Base-by-base conservation (phyloP, 2,888 invertebrate genomes). In the Frankliniella fusca region DNA sequence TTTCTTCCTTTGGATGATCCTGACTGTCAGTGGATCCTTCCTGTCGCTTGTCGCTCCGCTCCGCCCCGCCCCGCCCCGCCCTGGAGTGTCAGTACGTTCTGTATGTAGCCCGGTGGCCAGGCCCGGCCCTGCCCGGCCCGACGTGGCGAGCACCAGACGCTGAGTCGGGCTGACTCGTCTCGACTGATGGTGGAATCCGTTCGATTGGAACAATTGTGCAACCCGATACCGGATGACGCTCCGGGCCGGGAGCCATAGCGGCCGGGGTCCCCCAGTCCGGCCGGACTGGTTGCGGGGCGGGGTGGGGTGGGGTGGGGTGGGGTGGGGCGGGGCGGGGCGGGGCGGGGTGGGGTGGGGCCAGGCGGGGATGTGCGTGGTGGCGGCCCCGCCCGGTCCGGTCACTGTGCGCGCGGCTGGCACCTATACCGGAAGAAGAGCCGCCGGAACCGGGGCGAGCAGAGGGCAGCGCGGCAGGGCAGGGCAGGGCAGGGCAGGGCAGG, bases 151-250 rank as follows among this genome's bases (percentile, higher is more conserved):
- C 54, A 15, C 18, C 18, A 54, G 54, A 7, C 54, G 27, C 9
- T 10, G 70, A 7, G 70, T 23, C 70, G 70, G 70, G 27, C 70
- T 11, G 23, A 76, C 70, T 76, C 38, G 38, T 38, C 38, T 38
- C 11, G 70, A 76, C 23, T 76, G 70, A 76, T 76, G 70, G 27
- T 76, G 70, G 70, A 76, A 76, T 76, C 70, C 70, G 70, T 76
- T 76, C 70, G 70, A 76, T 76, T 76, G 70, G 70, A 76, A 76
- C 70, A 76, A 76, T 76, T 76, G 70, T 76, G 70, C 70, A 76
- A 76, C 70, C 70, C 70, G 70, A 76, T 23, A 76, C 70, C 70
- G 70, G 70, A 76, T 76, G 70, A 76, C 70, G 70, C 54, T 15
- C 54, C 54, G 70, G n/a, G 9, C 65, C 65, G n/a, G 20, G 54